phyloP scores from a whole-genome alignment of 2,797 vertebrate genomes.

The Sphenopsis melanotis region DNA sequence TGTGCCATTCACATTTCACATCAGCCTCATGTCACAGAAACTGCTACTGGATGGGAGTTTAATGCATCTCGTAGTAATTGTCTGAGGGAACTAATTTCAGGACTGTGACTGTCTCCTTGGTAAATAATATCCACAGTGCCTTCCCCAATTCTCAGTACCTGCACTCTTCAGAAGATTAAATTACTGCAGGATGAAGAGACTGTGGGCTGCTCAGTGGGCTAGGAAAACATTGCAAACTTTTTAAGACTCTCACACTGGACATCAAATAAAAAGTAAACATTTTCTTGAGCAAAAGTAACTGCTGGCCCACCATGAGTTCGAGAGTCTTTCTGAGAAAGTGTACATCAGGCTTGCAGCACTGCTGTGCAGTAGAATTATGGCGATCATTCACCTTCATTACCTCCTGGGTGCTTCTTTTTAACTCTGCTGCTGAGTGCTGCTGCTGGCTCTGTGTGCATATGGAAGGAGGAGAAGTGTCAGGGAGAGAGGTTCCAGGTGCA shows the following conservation, averaged over 20 bases:
- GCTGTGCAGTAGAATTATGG: neutral
- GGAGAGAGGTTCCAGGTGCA: neutral
- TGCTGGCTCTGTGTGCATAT: slow-evolving; percentile 9
- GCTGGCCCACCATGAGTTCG: neutral
- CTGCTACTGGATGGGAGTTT: neutral
- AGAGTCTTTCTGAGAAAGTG: neutral
- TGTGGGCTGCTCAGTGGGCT: neutral
- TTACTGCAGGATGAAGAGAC: slow-evolving; percentile 58
- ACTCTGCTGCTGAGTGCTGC: neutral
- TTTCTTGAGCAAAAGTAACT: slow-evolving; percentile 9
- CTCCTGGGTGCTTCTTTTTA: slow-evolving; percentile 42
- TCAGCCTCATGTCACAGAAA: neutral
- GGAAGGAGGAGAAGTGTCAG: slow-evolving; percentile 15
- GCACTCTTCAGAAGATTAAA: slow-evolving; percentile 47
- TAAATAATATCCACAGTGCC: neutral
- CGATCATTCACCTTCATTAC: neutral
- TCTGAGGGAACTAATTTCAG: slow-evolving; percentile 25
- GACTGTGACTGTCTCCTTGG: neutral
- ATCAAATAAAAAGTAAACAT: slow-evolving; percentile 32
- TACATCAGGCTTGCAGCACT: neutral
- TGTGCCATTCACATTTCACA: neutral
- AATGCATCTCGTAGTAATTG: neutral
- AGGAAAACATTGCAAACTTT: slow-evolving; percentile 33
- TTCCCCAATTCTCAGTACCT: neutral
- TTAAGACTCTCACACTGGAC: neutral